Conservation (phyloP, 1,140 invertebrate genomes). For the Listronotus oregonensis region DNA sequence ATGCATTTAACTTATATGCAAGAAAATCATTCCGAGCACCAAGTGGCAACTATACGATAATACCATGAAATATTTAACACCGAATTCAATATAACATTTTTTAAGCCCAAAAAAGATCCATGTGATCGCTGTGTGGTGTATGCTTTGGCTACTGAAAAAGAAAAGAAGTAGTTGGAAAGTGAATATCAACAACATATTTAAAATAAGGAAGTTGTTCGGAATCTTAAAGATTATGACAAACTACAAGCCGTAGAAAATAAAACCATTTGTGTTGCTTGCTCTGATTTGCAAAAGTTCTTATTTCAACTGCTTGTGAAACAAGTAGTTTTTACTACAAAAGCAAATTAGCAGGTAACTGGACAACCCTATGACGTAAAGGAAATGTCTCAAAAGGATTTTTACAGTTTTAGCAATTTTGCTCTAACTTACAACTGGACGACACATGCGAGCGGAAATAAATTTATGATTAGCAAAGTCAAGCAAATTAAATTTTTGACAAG, state of each 20-base stretch:
- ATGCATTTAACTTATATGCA: too few species aligned
- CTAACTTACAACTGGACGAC: too few species aligned
- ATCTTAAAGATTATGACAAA: not conserved
- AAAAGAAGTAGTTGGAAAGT: not conserved
- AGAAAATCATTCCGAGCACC: too few species aligned
- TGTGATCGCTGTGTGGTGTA: not conserved
- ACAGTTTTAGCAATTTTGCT: not conserved
- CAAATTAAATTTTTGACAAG: slow-evolving; percentile 6
- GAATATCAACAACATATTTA: not conserved
- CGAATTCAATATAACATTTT: too few species aligned
- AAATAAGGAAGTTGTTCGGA: not conserved
- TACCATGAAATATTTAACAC: too few species aligned
- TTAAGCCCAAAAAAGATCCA: not conserved
- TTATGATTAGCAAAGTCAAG: slow-evolving; percentile 5
- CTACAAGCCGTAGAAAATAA: slow-evolving; percentile 1
- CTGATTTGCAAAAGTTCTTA: too few species aligned
- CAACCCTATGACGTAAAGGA: slow-evolving; percentile 10
- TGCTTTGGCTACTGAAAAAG: not conserved
- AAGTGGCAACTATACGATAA: too few species aligned
- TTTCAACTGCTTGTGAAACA: not conserved
- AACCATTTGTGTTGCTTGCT: slow-evolving; percentile 3
- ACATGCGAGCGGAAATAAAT: too few species aligned
- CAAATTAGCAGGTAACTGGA: not conserved
- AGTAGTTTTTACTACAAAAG: slow-evolving; percentile 3
- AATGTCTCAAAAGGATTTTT: slow-evolving; percentile 3